Evolutionary conservation across 2,797 vertebrate genomes (phyloP).

Genomic region (Erethizon dorsatum): DNA sequence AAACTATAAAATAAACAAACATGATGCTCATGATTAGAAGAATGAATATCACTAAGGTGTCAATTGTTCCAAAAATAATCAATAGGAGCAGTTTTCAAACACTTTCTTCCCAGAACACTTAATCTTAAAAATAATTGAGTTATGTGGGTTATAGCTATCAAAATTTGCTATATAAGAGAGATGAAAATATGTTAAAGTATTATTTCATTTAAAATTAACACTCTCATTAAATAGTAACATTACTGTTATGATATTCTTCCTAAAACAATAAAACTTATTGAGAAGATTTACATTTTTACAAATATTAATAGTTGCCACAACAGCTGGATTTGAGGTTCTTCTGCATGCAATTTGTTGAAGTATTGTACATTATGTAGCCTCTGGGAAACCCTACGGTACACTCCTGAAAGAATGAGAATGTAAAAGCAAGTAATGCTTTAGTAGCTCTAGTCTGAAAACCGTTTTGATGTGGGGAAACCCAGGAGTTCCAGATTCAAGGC

Average conservation of each 20-base stretch:
- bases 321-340: neutral
- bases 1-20: neutral
- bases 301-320: neutral
- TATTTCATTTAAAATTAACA: slow-evolving; percentile 33
- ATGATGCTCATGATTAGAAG: neutral
- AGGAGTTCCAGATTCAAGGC: neutral
- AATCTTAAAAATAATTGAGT: slow-evolving; percentile 2
- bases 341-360: neutral
- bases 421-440: neutral
- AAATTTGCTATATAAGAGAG: neutral
- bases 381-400: neutral
- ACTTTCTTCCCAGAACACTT: neutral
- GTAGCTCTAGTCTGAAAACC: neutral
- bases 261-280: neutral
- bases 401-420: neutral
- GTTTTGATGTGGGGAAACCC: neutral
- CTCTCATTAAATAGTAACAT: neutral
- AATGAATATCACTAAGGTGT: slow-evolving; percentile 32
- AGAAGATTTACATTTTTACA: neutral
- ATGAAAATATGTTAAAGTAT: neutral
- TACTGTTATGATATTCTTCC: slow-evolving; percentile 16
- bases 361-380: neutral
- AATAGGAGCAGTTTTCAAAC: neutral
- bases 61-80: neutral
- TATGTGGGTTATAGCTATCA: neutral